Base-by-base conservation (phyloP, 2,888 invertebrate genomes). In the Allolobophora icterica region DNA sequence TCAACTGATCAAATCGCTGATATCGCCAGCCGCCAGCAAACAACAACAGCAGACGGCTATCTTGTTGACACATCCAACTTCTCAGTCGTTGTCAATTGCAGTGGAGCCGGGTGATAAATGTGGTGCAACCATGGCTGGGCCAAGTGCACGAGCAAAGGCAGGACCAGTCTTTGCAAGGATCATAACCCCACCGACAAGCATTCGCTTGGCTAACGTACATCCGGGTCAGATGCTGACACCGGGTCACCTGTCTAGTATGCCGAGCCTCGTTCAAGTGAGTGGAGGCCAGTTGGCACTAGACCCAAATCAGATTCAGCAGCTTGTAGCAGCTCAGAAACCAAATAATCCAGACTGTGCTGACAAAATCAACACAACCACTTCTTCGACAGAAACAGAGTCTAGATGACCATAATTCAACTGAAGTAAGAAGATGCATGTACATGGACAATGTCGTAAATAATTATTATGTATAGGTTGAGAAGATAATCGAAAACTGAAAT, bases 81-180 rank as follows among this genome's bases (percentile, higher is more conserved):
- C 90, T n/a, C 91, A 90, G 40, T 42, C 91, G 87, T 71, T 71
- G n/a, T 71, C 71, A 71, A 71, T 71, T 11, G n/a, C 71, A 8
- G n/a, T 71, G 8, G 71, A 71, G 17, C 52, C 91, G 2, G 83
- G 83, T 13, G 91, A 42, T 4, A 84, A 89, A 89, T 91, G 84
- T 40, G 45, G 91, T 8, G 92, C 93, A 42, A 93, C 93, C 11
- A 92, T 92, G 90, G 91, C 92, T 33, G 58, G 87, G 11, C 45
- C n/a, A 24, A 71, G 71, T n/a, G 58, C 19, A 30, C 91, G 91
- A 84, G 94, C 93, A 42, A 94, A 94, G 92, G 92, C 93, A 15
- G 94, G 94, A 42, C 94, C 95, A 6, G 94, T 95, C 92, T 95
- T 94, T 92, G 95, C 95, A 24, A 93, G 95, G 35, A 94, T 95